Conservation (phyloP, 2,113 vertebrate species). For the Toxostoma redivivum region DNA sequence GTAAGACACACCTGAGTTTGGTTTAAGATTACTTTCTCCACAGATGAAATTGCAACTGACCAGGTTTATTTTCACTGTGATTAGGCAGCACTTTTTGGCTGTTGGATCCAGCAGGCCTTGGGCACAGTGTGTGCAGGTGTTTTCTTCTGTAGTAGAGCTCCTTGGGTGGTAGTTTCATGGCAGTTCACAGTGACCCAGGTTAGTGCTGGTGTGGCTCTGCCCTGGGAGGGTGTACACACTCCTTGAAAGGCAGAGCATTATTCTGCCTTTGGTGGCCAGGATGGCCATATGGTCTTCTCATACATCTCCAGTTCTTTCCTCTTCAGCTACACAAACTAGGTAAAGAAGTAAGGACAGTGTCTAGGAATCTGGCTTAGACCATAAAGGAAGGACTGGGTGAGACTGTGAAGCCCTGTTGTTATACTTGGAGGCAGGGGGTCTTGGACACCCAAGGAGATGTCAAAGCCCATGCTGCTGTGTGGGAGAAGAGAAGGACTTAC, state of each 20-base stretch:
- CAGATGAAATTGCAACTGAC: neutral
- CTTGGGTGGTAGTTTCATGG: neutral
- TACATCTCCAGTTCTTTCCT: neutral
- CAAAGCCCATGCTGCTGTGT: fast-evolving
- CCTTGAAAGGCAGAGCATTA: neutral
- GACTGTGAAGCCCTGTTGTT: neutral
- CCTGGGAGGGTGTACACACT: neutral
- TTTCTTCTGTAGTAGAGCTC: neutral
- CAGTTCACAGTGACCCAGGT: fast-evolving
- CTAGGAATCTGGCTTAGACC: neutral
- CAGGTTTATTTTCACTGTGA: neutral
- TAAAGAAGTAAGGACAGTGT: neutral
- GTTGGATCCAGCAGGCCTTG: neutral
- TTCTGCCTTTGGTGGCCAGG: neutral
- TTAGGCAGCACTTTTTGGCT: neutral
- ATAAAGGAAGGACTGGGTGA: neutral
- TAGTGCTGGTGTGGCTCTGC: neutral
- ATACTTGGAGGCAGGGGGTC: neutral
- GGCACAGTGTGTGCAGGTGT: neutral
- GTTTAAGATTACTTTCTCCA: neutral
- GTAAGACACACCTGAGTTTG: neutral
- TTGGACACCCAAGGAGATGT: neutral
- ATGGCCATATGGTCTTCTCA: neutral
- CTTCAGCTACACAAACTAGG: neutral
- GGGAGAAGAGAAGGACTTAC: neutral